Evolutionary conservation across 2,113 vertebrate species (phyloP).

Genomic region (Panurus biarmicus): DNA sequence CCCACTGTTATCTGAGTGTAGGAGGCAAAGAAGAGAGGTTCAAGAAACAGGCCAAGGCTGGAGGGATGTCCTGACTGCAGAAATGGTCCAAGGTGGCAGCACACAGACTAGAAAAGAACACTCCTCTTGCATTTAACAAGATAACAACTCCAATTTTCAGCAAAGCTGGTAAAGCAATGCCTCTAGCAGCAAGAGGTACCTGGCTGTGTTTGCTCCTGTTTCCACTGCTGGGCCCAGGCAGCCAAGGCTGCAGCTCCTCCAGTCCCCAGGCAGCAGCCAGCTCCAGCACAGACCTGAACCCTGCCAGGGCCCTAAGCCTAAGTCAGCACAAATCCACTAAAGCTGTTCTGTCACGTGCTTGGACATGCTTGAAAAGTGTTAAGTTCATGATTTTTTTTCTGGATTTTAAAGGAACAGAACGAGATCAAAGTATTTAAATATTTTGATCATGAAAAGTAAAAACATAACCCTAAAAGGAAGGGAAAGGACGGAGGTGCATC

Average conservation of each 20-base stretch:
- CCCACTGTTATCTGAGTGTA: not conserved
- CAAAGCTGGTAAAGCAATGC: not conserved
- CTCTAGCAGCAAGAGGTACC: not conserved
- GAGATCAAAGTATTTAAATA: not conserved
- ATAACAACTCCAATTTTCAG: not conserved
- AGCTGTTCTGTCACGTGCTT: fast-evolving
- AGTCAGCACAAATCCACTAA: not conserved
- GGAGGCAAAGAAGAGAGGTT: not conserved
- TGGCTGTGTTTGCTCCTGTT: not conserved
- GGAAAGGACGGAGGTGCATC: not conserved
- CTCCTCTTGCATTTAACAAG: not conserved
- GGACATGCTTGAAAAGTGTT: not conserved
- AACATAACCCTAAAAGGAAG: not conserved
- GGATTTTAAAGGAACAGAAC: not conserved
- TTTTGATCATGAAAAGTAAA: not conserved
- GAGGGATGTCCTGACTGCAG: not conserved
- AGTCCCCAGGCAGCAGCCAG: not conserved
- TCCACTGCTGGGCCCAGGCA: not conserved
- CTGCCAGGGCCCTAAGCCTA: not conserved
- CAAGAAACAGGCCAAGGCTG: not conserved
- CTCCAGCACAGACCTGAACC: not conserved
- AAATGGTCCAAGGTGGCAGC: not conserved
- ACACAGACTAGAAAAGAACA: not conserved
- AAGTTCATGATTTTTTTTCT: not conserved
- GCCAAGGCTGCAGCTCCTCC: not conserved